These are phyloP conservation scores for Anaspis maculata DNA, from an alignment of 2,888 invertebrate genomes.

Conservation along the genomic window DNA sequence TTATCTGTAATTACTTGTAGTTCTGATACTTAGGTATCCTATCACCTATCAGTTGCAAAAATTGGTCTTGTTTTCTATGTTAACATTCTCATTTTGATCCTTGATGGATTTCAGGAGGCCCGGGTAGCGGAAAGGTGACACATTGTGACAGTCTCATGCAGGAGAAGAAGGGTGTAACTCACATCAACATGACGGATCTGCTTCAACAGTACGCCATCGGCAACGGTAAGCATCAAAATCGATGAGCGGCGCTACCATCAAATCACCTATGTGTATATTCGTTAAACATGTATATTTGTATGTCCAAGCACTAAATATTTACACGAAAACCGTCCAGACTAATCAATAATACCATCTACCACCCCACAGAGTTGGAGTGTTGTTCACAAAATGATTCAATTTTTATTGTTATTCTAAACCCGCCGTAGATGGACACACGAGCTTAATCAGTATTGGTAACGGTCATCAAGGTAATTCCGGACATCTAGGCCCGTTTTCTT, in stretches of 20 bases:
- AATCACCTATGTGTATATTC: no score
- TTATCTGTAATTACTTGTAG: no score
- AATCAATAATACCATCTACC: slow-evolving; percentile 1
- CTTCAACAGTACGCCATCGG: slow-evolving; percentile 84
- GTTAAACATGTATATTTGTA: slow-evolving; percentile 3
- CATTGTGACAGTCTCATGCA: slow-evolving; percentile 89
- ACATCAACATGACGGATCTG: slow-evolving; percentile 87
- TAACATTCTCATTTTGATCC: background rate
- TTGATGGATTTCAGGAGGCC: slow-evolving; percentile 71
- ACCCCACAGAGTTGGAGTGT: slow-evolving; percentile 7
- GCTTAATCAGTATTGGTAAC: slow-evolving; percentile 33
- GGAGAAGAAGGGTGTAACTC: slow-evolving; percentile 74
- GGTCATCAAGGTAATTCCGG: slow-evolving; percentile 27
- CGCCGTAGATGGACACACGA: slow-evolving; percentile 32
- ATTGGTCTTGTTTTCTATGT: background rate
- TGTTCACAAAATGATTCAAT: slow-evolving; percentile 12
- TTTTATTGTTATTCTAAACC: slow-evolving; percentile 18
- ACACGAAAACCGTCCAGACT: background rate
- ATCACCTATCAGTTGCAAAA: no score
- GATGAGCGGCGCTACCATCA: no score
- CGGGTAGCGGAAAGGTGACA: slow-evolving; percentile 96
- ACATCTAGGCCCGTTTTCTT: no score
- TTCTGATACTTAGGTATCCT: no score
- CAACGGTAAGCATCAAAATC: slow-evolving; percentile 73
- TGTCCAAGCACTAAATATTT: background rate